Conservation (phyloP, 1,140 invertebrate species). For the Heliothis virescens region DNA sequence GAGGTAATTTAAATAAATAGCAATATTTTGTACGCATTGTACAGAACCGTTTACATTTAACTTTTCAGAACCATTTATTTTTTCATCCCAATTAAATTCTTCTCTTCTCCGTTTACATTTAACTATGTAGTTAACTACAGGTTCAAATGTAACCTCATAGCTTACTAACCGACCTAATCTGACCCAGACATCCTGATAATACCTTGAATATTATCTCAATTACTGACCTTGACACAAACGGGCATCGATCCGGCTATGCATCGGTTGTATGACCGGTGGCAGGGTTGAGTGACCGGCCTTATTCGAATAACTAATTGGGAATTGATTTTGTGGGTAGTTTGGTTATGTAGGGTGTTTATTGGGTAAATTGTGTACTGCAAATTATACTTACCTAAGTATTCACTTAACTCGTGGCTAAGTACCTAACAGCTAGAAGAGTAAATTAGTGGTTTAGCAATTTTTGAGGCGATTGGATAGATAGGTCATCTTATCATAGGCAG, state of each 20-base stretch:
- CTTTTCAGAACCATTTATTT: too few relatives aligned
- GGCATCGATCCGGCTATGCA: slow-evolving; percentile 10
- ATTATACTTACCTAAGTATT: too few relatives aligned
- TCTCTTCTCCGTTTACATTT: not conserved
- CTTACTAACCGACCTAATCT: not conserved
- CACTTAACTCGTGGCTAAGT: too few relatives aligned
- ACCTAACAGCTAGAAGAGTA: too few relatives aligned
- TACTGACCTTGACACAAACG: slow-evolving; percentile 24
- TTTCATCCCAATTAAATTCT: too few relatives aligned
- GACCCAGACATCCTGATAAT: slow-evolving; percentile 6
- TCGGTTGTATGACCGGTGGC: slow-evolving; percentile 25
- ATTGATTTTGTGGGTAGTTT: slow-evolving; percentile 10
- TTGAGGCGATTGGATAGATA: too few relatives aligned
- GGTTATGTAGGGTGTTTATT: not conserved
- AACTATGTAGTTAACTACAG: not conserved
- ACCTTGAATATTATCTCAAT: slow-evolving; percentile 22
- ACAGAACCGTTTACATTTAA: too few relatives aligned
- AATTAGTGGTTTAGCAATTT: too few relatives aligned
- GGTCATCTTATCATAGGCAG: too few relatives aligned
- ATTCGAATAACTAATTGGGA: slow-evolving; percentile 16
- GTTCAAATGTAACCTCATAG: not conserved
- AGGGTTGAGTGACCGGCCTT: slow-evolving; percentile 14
- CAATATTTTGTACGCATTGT: too few relatives aligned
- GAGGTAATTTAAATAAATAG: too few relatives aligned
- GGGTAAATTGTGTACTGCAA: not conserved